Evolutionary conservation across 2,888 invertebrate genomes (phyloP).

Genomic region (Temnothorax unifasciatus): DNA sequence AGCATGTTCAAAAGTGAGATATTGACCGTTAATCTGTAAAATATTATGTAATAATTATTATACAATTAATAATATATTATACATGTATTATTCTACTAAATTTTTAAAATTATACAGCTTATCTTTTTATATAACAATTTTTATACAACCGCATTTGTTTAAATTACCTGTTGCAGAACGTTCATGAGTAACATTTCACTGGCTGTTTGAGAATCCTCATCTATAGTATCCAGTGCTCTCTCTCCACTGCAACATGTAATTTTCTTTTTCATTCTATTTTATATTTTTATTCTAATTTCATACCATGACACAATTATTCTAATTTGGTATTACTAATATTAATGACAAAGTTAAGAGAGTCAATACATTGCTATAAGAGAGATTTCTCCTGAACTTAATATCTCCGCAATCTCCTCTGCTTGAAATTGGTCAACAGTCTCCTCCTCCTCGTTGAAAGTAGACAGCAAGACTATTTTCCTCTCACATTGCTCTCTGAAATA

Average conservation of each 20-base stretch:
- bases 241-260: conserved; percentile 68
- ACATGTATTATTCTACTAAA: conserved; percentile 3
- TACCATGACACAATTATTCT: background rate
- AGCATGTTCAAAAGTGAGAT: conserved; percentile 67
- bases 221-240: conserved; percentile 54
- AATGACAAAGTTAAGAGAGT: conserved; percentile 5
- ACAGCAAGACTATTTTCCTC: conserved; percentile 72
- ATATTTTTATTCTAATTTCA: conserved; percentile 17
- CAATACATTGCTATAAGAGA: conserved; percentile 75
- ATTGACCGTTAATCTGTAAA: conserved; percentile 65
- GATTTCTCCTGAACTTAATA: conserved; percentile 48
- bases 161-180: conserved; percentile 69
- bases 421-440: conserved; percentile 67
- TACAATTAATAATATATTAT: background rate
- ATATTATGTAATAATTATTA: background rate
- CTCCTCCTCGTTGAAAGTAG: conserved; percentile 75
- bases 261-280: background rate
- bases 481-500: conserved; percentile 42
- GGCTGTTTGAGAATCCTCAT: conserved; percentile 31
- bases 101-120: background rate
- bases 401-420: conserved; percentile 55
- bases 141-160: background rate
- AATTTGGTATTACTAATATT: conserved; percentile 19
- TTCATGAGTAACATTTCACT: conserved; percentile 71
- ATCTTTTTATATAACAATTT: background rate